phyloP scores from a whole-genome alignment of 1,140 invertebrate species.

The Procambarus virginalis region DNA sequence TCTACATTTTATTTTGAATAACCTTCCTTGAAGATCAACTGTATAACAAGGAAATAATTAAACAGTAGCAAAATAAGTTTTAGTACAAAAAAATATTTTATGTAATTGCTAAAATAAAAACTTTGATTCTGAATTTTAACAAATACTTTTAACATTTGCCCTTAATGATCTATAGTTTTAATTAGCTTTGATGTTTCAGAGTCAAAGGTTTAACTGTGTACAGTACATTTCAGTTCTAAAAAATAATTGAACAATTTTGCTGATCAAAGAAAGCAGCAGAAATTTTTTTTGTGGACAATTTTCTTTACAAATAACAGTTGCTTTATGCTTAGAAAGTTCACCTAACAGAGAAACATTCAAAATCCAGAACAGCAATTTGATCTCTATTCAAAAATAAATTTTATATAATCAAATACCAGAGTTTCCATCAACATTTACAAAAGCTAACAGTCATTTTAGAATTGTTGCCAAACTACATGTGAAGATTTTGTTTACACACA shows the following conservation, averaged over 20 bases:
- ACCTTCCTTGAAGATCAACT: background rate
- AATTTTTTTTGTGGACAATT: background rate
- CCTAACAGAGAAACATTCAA: background rate
- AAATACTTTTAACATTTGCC: background rate
- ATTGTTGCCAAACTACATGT: background rate
- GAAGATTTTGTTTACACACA: too few species aligned
- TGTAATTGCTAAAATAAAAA: background rate
- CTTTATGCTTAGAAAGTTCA: background rate
- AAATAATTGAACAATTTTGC: background rate
- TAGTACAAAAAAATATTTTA: background rate
- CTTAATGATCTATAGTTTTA: background rate
- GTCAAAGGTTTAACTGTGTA: background rate
- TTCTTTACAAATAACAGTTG: background rate
- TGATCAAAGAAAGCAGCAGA: background rate
- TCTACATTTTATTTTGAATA: background rate
- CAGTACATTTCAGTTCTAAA: background rate
- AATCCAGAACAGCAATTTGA: background rate
- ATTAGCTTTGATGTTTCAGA: background rate
- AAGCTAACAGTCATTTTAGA: background rate
- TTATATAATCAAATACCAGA: background rate
- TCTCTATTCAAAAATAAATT: background rate
- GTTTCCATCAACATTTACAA: background rate
- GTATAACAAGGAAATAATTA: background rate
- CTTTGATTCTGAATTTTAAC: background rate
- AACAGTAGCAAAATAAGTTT: background rate